These are phyloP conservation scores for Neodon shergylaensis DNA, from an alignment of 2,113 vertebrate genomes.

Conservation along the genomic window DNA sequence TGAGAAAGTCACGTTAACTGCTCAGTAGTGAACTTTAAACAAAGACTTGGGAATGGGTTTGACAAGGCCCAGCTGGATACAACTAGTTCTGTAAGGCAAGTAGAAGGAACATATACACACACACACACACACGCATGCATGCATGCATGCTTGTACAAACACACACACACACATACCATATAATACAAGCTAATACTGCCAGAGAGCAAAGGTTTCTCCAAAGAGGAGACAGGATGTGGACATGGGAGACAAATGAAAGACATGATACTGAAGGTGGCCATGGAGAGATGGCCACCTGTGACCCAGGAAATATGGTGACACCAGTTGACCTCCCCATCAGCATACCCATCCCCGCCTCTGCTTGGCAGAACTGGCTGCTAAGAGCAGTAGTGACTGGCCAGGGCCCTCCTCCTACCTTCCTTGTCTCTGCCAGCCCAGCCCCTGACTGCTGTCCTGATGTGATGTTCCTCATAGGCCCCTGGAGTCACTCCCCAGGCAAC, in stretches of 20 bases:
- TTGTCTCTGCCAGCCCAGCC: background rate
- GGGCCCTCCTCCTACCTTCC: rapidly evolving
- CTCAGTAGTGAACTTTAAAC: background rate
- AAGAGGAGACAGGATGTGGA: background rate
- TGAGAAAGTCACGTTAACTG: background rate
- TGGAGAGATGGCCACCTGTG: background rate
- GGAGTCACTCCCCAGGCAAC: background rate
- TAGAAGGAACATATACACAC: background rate
- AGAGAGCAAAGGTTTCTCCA: background rate
- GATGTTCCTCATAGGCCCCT: rapidly evolving
- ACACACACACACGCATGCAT: background rate
- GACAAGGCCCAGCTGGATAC: background rate
- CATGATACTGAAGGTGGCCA: rapidly evolving
- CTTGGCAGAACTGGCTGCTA: background rate
- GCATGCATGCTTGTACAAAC: background rate
- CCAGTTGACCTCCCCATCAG: background rate
- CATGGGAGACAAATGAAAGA: background rate
- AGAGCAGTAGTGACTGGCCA: background rate
- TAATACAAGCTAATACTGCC: background rate
- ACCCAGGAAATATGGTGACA: background rate
- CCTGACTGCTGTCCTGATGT: rapidly evolving
- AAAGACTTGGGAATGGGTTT: background rate
- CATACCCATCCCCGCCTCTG: background rate
- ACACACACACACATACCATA: background rate
- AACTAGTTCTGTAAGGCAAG: background rate